Percentiles rank a stretch among this genome's conserved stretches.
These are phyloP conservation scores for Campoletis raptor DNA, from an alignment of 2,888 invertebrate genomes.

Conservation along the genomic window DNA sequence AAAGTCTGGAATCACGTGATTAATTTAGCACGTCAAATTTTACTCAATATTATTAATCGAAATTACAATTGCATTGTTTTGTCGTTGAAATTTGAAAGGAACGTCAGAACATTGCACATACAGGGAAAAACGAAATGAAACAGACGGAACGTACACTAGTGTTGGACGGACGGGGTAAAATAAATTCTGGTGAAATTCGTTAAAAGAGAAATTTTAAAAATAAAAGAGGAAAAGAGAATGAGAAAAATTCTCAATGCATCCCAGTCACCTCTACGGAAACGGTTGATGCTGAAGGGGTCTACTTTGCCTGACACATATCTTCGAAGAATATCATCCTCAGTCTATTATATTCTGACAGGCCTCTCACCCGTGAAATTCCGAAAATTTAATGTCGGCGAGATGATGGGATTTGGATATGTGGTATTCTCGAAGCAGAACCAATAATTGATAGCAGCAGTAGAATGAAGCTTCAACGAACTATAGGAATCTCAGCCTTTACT, in stretches of 20 bases:
- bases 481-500: slow-evolving; percentile 16
- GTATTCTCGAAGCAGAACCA: slow-evolving; percentile 66
- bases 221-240: not conserved
- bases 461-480: slow-evolving; percentile 34
- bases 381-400: slow-evolving; percentile 74
- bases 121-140: slow-evolving; percentile 25
- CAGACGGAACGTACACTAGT: slow-evolving; percentile 1
- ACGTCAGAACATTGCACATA: not conserved
- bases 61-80: not conserved
- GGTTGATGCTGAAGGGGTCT: slow-evolving; percentile 18
- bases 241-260: slow-evolving; percentile 7
- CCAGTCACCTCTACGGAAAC: not conserved
- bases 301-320: slow-evolving; percentile 28
- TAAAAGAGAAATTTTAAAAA: slow-evolving; percentile 1
- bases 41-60: not conserved
- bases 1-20: not conserved
- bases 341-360: slow-evolving; percentile 8
- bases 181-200: slow-evolving; percentile 27
- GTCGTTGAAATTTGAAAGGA: not conserved
- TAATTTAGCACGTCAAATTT: not conserved
- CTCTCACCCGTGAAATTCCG: slow-evolving; percentile 69
- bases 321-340: not conserved
- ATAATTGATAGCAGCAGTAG: slow-evolving; percentile 71
- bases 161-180: slow-evolving; percentile 26
- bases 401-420: slow-evolving; percentile 70